Evolutionary conservation across 2,888 invertebrate species (phyloP), one percentile per base, ranked within the genome.

Genomic region (Melolontha melolontha): DNA sequence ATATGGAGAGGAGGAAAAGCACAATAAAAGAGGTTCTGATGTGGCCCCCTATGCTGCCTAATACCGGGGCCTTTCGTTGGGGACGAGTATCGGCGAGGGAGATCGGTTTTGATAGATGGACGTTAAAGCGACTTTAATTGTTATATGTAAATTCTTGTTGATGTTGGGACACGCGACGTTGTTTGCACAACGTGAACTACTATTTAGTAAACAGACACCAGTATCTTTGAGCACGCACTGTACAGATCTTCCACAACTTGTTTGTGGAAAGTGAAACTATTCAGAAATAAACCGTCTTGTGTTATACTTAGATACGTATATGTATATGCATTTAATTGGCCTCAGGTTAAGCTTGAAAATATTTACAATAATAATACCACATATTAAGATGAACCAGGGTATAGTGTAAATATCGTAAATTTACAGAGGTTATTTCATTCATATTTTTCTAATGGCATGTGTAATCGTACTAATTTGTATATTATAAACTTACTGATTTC

Each of bases 121-220:
- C 73, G 74, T 70, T 75, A 75, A 75, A 75, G 74, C 72, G 75
- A 76, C 75, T 76, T 76, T 76, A 76, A 76, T 76, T 76, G 75
- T 76, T 76, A 73, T 73, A 72, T 72, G 75, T 76, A 74, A 72
- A 74, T 69, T 69, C 52, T 51, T 66, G 59, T 68, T 66, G 65
- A 66, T 64, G 68, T 68, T 54, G 22, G 34, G 65, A 69, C 69
- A 66, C 69, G 66, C 65, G 69, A 52, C 69, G 44, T 34, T 69
- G 64, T 68, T 65, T 69, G 47, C 22, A 29, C 17, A 62, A 47
- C 17, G 47, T 34, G 16, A 62, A 49, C 34, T 62, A 39, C 47
- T 62, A 49, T 62, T 62, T 62, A 62, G 34, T 47, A 62, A 62
- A 62, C 59, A 62, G 14, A 47, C 11, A 59, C 29, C 40, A 14